Conservation (phyloP, 2,888 invertebrate species). For the Leptopilina drosophilae region DNA sequence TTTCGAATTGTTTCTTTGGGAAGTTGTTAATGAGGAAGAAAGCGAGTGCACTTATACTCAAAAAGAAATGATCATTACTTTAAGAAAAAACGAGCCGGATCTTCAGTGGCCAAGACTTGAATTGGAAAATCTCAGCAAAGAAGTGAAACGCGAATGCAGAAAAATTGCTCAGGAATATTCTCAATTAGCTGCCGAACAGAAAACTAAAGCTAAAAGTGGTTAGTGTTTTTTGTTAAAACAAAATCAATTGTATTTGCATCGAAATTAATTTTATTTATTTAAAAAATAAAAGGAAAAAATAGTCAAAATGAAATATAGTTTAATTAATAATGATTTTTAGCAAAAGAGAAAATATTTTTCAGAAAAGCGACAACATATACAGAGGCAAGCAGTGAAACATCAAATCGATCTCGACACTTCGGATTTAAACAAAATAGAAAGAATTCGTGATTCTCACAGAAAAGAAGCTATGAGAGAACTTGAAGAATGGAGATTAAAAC, state of each 20-base stretch:
- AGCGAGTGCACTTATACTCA: slow-evolving; percentile 84
- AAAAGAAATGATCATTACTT: slow-evolving; percentile 82
- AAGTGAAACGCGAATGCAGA: slow-evolving; percentile 80
- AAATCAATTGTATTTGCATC: too few species aligned
- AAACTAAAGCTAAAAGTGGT: slow-evolving; percentile 78
- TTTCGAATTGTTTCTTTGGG: slow-evolving; percentile 85
- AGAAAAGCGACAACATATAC: slow-evolving; percentile 79
- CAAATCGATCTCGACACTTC: slow-evolving; percentile 81
- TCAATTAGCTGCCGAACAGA: slow-evolving; percentile 79
- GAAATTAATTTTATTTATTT: not conserved
- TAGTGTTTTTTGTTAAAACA: slow-evolving; percentile 30
- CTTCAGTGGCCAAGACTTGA: slow-evolving; percentile 80
- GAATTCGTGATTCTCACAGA: slow-evolving; percentile 81
- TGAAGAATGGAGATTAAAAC: slow-evolving; percentile 79
- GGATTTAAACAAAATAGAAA: slow-evolving; percentile 82
- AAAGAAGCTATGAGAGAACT: slow-evolving; percentile 83
- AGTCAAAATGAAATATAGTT: not conserved
- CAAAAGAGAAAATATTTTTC: slow-evolving; percentile 44
- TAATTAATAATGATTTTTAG: not conserved
- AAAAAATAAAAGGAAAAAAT: slow-evolving; percentile 4
- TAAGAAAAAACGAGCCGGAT: slow-evolving; percentile 80
- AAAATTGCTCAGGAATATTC: slow-evolving; percentile 80
- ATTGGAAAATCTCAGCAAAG: slow-evolving; percentile 79
- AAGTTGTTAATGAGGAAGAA: slow-evolving; percentile 80
- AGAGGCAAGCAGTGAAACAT: slow-evolving; percentile 80